These are phyloP conservation scores for Tapera naevia DNA, from an alignment of 2,797 vertebrate genomes.

Conservation along the genomic window DNA sequence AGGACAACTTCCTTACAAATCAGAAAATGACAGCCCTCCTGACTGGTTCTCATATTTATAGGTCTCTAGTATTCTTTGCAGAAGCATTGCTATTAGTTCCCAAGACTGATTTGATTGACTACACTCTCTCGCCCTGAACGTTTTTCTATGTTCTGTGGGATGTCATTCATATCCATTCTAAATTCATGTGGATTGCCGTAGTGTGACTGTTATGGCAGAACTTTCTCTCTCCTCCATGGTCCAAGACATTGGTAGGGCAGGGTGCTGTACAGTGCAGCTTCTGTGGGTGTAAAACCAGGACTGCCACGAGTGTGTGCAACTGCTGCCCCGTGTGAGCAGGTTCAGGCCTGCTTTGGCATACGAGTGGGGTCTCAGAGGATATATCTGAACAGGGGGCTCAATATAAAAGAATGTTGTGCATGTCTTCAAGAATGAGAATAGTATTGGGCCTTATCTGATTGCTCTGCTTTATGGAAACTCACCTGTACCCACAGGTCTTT, in stretches of 20 bases:
- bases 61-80: neutral
- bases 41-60: neutral
- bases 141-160: neutral
- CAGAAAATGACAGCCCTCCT: neutral
- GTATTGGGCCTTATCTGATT: fast-evolving
- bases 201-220: neutral
- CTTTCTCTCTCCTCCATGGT: fast-evolving
- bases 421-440: neutral
- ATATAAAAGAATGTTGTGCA: fast-evolving
- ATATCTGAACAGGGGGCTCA: fast-evolving
- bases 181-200: neutral
- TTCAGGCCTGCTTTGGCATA: neutral
- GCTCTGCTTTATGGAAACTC: neutral
- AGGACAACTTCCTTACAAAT: neutral
- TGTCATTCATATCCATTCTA: neutral
- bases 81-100: neutral
- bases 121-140: neutral
- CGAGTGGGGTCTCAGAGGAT: neutral
- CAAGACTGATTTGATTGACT: neutral
- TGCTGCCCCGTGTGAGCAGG: neutral
- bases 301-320: fast-evolving
- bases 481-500: neutral
- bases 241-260: neutral
- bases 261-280: neutral
- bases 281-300: fast-evolving